These are phyloP conservation scores for Dasypogon diadema DNA, from an alignment of 2,888 invertebrate species.

Conservation along the genomic window DNA sequence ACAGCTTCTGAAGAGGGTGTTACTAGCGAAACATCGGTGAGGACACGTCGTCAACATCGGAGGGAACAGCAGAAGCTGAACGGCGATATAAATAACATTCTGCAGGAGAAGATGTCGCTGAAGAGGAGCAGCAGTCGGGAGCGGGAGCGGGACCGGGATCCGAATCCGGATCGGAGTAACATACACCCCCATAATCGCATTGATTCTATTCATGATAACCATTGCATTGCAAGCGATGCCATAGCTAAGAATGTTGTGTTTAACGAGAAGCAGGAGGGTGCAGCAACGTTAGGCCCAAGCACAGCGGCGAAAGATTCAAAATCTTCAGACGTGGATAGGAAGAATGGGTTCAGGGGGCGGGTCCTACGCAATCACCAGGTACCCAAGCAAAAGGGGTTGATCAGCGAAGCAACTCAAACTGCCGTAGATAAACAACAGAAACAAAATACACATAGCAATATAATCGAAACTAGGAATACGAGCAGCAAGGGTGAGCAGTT, in stretches of 20 bases:
- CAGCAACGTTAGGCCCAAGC: slow-evolving; percentile 50
- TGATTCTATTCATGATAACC: slow-evolving; percentile 53
- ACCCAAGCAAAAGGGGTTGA: background rate
- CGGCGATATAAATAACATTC: slow-evolving; percentile 22
- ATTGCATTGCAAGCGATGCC: slow-evolving; percentile 65
- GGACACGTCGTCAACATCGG: slow-evolving; percentile 52
- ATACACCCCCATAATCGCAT: slow-evolving; percentile 20
- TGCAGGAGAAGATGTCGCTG: background rate
- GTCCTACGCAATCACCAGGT: slow-evolving; percentile 51
- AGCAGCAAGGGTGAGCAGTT: background rate
- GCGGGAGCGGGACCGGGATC: background rate
- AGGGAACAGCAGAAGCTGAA: slow-evolving; percentile 38
- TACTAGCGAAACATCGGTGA: slow-evolving; percentile 40
- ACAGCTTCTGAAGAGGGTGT: background rate
- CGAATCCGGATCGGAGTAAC: background rate
- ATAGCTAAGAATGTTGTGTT: slow-evolving; percentile 67
- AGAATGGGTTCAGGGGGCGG: slow-evolving; percentile 42
- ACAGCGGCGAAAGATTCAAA: background rate
- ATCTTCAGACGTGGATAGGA: background rate
- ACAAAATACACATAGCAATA: slow-evolving; percentile 38
- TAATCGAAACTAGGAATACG: slow-evolving; percentile 21
- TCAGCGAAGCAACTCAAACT: slow-evolving; percentile 2
- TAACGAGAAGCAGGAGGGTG: slow-evolving; percentile 68
- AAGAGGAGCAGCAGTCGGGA: background rate
- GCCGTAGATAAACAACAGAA: slow-evolving; percentile 22